Evolutionary conservation across 1,140 invertebrate species (phyloP), one percentile per base, ranked within the genome.

Genomic region (Drosophila murphyi): DNA sequence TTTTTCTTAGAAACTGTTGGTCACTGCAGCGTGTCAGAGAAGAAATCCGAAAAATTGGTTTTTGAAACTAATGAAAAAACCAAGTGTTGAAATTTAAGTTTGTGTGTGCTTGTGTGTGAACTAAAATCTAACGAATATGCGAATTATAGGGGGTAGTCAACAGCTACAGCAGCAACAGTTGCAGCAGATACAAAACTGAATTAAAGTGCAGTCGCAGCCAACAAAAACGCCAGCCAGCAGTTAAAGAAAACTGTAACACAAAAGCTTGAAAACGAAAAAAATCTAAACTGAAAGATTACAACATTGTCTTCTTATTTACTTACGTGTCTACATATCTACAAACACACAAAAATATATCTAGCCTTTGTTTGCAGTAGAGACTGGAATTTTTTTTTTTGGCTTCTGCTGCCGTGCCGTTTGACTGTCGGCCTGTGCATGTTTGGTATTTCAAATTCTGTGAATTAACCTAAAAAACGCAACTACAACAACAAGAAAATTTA

Each of bases 281-380:
- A 83, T 87, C 76, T 80, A 73, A 88, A 80, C 77, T 80, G 67
- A 75, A 89, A 83, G 37, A 87, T 87, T 87, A 77, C 83, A 55
- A 87, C 76, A 87, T 72, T 82, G 68, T 71, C 64, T 86, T 75
- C 63, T 73, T 82, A 69, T 63, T 78, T 63, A 76, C 67, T 55
- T 50, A 41, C 35, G 37, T 59, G 57, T 35, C 12, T 60, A 29
- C 55, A 57, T 56, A 72, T 28, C 10, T 56, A 20, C 54, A 59
- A 31, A 55, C 20, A 37, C 54, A 62, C 20, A 32, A 10, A 35
- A 51, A 28, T 45, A 62, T 7, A 45, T 59, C 55, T 80, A 69
- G 68, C 62, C 68, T 80, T 89, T 88, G 80, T 83, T 80, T 77
- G 70, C 76, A 73, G 63, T 60, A 60, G 68, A 76, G 78, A 72